Evolutionary conservation across 2,113 vertebrate species (phyloP), one percentile per base, ranked within the genome.

Genomic region (Ahaetulla prasina): DNA sequence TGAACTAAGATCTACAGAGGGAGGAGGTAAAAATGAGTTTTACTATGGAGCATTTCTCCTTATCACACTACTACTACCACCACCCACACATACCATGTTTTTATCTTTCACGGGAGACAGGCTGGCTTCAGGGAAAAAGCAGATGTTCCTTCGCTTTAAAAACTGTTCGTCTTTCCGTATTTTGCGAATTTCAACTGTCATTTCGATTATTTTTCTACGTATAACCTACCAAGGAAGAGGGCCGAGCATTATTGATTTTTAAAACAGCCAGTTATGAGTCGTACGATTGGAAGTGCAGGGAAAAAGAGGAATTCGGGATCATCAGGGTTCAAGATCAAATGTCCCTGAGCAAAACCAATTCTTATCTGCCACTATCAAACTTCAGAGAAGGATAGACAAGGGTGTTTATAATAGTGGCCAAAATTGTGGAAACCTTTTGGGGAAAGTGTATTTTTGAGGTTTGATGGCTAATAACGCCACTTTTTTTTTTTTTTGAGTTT

Each of bases 111-210:
- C 96, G 0, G 95, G 91, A 53, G 97, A 97, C 0, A 96, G 10
- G 0, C 14, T 95, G 0, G 97, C 97, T 80, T 60, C 1, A 2
- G 35, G 0, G 0, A 3, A 91, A 91, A 54, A 52, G 0, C 96
- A 97, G 60, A 99, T 96, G 47, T 97, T 98, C 16, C 99, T 98
- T 91, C 98, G 98, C 94, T 99, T 99, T 91, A 98, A 85, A 52
- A 98, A 97, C 93, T 97, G 98, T 25, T 99, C 98, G 4, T 98
- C 96, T 94, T 98, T 99, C 87, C 97, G 98, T 47, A 98, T 97
- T 96, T 99, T 99, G 0, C 98, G 97, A 92, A 99, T 97, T 95
- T 98, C 97, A 0, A 99, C 60, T 3, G 89, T 98, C 90, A 97
- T 95, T 0, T 97, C 95, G 4, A 97, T 95, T 49, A 98, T 96